Evolutionary conservation across 2,797 vertebrate genomes (phyloP).

Genomic region (Pantherophis vulpinus): DNA sequence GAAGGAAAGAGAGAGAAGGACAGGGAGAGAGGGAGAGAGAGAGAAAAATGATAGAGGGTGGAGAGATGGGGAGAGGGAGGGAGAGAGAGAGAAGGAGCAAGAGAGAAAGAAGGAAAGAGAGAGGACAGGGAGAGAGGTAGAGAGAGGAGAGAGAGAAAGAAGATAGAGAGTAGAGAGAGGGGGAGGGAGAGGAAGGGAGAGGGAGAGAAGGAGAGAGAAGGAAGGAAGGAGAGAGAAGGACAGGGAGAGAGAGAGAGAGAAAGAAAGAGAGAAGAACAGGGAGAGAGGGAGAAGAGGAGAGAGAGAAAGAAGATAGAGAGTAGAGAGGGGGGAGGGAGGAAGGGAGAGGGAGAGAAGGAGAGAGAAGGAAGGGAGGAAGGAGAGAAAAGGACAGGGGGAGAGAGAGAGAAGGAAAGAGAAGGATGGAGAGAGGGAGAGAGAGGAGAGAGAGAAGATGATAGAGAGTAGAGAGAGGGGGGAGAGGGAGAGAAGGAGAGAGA

Average conservation of each 20-base stretch:
- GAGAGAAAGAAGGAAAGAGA: rapidly evolving
- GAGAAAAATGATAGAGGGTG: rapidly evolving
- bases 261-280: rapidly evolving
- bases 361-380: rapidly evolving
- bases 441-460: rapidly evolving
- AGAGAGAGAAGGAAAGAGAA: rapidly evolving
- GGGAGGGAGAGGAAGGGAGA: rapidly evolving
- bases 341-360: rapidly evolving
- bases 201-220: rapidly evolving
- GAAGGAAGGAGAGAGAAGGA: no score
- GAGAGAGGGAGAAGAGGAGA: no score
- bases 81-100: no score
- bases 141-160: rapidly evolving
- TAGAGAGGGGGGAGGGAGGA: rapidly evolving
- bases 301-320: rapidly evolving
- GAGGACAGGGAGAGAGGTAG: no score
- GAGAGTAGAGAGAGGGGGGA: no score
- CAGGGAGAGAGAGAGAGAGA: no score
- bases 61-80: rapidly evolving
- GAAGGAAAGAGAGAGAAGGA: no score
- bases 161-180: no score
- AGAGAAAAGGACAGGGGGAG: rapidly evolving
- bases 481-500: no score
- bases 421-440: no score
- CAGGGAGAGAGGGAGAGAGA: no score